A percentile compares a stretch with the other conserved stretches of the same genome.
These are phyloP conservation scores for Zaprionus kolodkinae DNA, from an alignment of 1,140 invertebrate genomes.

Conservation along the genomic window DNA sequence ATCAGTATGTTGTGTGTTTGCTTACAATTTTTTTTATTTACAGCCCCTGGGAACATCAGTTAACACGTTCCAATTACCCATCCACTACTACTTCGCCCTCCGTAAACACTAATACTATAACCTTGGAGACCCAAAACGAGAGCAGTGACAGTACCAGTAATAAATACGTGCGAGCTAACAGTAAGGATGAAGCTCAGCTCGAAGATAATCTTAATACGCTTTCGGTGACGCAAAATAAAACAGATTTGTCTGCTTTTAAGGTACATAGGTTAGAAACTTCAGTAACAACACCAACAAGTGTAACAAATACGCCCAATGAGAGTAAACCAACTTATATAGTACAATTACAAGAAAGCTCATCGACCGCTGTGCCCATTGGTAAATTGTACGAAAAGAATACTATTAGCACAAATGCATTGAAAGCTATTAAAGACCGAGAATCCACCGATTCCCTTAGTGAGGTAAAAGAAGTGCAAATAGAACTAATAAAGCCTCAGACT, in stretches of 20 bases:
- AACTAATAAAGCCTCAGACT: constrained; percentile 57
- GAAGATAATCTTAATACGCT: too few relatives aligned
- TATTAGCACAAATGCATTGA: not conserved
- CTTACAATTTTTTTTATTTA: too few relatives aligned
- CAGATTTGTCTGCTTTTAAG: too few relatives aligned
- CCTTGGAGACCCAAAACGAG: too few relatives aligned
- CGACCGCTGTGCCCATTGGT: constrained; percentile 2
- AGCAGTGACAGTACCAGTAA: constrained; percentile 17
- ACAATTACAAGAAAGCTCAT: constrained; percentile 12
- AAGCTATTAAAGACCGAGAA: not conserved
- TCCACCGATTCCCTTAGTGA: constrained; percentile 20
- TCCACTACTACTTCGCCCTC: constrained; percentile 38
- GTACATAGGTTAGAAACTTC: too few relatives aligned
- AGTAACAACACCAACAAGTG: too few relatives aligned
- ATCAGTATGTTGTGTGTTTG: too few relatives aligned
- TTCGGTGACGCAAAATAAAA: too few relatives aligned
- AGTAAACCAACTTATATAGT: too few relatives aligned
- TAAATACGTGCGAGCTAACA: constrained; percentile 55
- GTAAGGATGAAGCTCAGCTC: too few relatives aligned
- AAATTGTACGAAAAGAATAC: too few relatives aligned
- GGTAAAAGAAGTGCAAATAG: constrained; percentile 74
- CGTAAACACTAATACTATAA: not conserved
- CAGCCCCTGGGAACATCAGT: constrained; percentile 43
- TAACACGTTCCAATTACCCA: constrained; percentile 21
- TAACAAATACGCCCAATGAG: too few relatives aligned